These are phyloP conservation scores for Leucophenga varia DNA, from an alignment of 1,140 invertebrate species.

Conservation along the genomic window DNA sequence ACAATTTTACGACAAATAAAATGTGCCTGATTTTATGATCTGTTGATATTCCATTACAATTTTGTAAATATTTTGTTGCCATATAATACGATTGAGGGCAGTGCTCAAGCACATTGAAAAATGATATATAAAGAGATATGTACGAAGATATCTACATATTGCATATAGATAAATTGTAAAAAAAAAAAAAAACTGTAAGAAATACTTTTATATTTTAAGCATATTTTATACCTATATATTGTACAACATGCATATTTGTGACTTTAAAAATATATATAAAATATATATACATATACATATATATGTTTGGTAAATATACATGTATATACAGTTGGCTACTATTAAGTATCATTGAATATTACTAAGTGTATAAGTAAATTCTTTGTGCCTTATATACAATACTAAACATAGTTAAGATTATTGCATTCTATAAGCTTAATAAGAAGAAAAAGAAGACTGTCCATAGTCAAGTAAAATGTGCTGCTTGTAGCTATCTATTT, in stretches of 20 bases:
- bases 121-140: no score
- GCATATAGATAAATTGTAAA: no score
- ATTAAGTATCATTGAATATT: no score
- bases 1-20: conserved; percentile 46
- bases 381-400: no score
- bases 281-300: conserved; percentile 48
- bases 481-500: no score
- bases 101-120: no score
- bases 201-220: conserved; percentile 50
- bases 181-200: no score
- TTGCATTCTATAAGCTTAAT: conserved; percentile 47
- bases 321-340: no score
- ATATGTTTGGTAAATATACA: conserved; percentile 20
- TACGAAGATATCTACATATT: no score
- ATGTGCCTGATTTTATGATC: conserved; percentile 54
- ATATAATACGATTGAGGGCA: no score
- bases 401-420: conserved; percentile 40
- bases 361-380: neutral
- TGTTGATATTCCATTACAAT: conserved; percentile 54
- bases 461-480: no score
- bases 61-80: conserved; percentile 53
- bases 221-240: conserved; percentile 54
- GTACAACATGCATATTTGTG: conserved; percentile 52
- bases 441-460: no score
- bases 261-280: conserved; percentile 50